phyloP scores from a whole-genome alignment of 2,888 invertebrate species.

The Drosophila recens region DNA sequence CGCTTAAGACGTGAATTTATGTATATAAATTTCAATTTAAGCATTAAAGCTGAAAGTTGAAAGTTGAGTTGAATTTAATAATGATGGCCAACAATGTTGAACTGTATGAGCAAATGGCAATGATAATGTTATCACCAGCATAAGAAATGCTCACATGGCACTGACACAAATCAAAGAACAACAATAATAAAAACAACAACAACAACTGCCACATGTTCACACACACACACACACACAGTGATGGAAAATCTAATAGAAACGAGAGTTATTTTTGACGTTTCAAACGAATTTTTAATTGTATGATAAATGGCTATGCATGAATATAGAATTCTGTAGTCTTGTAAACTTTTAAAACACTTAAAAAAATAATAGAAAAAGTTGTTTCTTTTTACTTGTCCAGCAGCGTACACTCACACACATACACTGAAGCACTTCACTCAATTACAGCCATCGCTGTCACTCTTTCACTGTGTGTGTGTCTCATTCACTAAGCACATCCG shows the following conservation, averaged over 20 bases:
- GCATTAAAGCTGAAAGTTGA: neutral
- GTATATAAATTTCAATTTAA: neutral
- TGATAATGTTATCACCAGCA: constrained; percentile 17
- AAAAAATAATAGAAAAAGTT: no score
- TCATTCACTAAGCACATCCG: constrained; percentile 69
- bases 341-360: no score
- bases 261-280: no score
- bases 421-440: constrained; percentile 45
- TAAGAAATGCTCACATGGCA: constrained; percentile 5
- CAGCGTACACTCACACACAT: neutral
- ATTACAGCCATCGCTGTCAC: constrained; percentile 36
- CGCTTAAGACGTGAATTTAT: neutral
- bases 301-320: no score
- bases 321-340: no score
- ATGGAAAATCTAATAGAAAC: no score
- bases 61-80: constrained; percentile 4
- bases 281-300: no score
- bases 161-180: constrained; percentile 17
- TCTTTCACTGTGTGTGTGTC: constrained; percentile 18
- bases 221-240: constrained; percentile 3
- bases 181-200: constrained; percentile 14
- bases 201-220: constrained; percentile 6
- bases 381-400: no score
- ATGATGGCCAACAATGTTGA: neutral
- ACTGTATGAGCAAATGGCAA: constrained; percentile 3